phyloP scores from a whole-genome alignment of 2,797 vertebrate species.

The Falco cherrug region DNA sequence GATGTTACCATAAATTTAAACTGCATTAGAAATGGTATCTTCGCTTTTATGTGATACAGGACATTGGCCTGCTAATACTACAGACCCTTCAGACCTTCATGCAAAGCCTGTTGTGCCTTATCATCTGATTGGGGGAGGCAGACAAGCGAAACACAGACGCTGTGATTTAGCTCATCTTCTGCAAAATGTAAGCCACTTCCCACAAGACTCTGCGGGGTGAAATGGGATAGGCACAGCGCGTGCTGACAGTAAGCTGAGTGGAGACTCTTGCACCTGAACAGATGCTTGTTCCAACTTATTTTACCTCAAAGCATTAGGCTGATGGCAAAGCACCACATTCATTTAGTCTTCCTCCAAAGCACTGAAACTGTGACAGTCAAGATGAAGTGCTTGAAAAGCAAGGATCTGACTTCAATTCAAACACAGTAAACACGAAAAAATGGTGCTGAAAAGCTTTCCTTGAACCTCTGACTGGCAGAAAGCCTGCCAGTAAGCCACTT shows the following conservation, averaged over 20 bases:
- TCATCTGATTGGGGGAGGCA: not conserved
- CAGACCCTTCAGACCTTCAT: not conserved
- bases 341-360: not conserved
- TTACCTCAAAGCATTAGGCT: not conserved
- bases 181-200: not conserved
- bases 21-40: not conserved
- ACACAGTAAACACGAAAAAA: conserved; percentile 7
- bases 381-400: not conserved
- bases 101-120: not conserved
- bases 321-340: not conserved
- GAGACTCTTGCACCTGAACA: not conserved
- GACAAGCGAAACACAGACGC: accelerated
- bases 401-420: conserved; percentile 25
- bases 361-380: not conserved
- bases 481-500: not conserved
- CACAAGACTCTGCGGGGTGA: not conserved
- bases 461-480: not conserved
- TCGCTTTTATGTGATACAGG: not conserved
- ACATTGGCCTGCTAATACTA: not conserved
- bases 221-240: not conserved
- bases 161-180: not conserved
- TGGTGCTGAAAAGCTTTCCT: not conserved
- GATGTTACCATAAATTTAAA: not conserved
- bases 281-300: not conserved
- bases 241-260: accelerated